A percentile compares a stretch with the other conserved stretches of the same genome.
Conservation (phyloP, 2,113 vertebrate genomes). For the Phodopus roborovskii region DNA sequence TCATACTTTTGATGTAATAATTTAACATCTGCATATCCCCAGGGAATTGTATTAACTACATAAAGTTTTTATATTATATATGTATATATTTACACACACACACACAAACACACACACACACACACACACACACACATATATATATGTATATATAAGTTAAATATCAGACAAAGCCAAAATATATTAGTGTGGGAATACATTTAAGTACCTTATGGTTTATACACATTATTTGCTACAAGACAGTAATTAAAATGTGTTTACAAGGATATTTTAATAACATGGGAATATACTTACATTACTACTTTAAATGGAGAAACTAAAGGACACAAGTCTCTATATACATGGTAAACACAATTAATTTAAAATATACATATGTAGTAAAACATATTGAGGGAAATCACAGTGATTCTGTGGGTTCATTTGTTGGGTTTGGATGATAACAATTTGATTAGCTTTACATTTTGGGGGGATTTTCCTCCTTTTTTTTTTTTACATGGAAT, state of each 20-base stretch:
- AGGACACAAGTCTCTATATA: constrained; percentile 15
- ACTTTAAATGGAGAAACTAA: constrained; percentile 40
- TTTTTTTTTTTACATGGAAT: not conserved
- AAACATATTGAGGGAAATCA: constrained; percentile 5
- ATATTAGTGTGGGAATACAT: constrained; percentile 23
- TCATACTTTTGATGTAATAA: constrained; percentile 50
- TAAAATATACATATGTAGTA: not conserved
- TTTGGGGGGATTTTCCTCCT: not conserved
- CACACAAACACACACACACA: not conserved
- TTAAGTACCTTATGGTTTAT: constrained; percentile 51
- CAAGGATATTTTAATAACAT: constrained; percentile 63
- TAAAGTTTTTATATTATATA: constrained; percentile 42
- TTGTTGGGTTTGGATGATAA: not conserved
- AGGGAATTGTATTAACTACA: not conserved
- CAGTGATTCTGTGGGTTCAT: not conserved
- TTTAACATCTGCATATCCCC: constrained; percentile 47
- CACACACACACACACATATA: too few species aligned
- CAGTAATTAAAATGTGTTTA: constrained; percentile 55
- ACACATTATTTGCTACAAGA: not conserved
- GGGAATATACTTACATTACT: constrained; percentile 21
- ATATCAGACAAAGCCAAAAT: constrained; percentile 22
- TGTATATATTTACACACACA: not conserved
- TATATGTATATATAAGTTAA: constrained; percentile 39
- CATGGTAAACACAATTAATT: not conserved
- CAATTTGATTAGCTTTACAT: not conserved